Evolutionary conservation across 2,888 invertebrate genomes (phyloP), one percentile per base, ranked within the genome.

Genomic region (Iselma pallidipennis): DNA sequence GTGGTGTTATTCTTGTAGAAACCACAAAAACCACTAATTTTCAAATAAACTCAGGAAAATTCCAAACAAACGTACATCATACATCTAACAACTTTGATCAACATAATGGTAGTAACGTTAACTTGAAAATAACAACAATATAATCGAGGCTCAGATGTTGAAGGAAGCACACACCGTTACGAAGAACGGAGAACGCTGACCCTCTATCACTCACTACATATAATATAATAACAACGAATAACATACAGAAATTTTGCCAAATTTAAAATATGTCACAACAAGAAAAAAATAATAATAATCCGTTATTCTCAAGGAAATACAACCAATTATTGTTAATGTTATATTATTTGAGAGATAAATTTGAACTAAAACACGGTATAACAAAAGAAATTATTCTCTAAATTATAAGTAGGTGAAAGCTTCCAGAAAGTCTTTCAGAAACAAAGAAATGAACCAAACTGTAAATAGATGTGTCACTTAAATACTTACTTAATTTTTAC

Each of bases 171-270:
- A 61, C 66, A 74, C 71, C 72, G 74, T 74, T 73, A 73, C 69
- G 59, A 67, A 59, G 60, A 69, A 68, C 58, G 62, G 71, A 71
- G 76, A 74, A 70, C 76, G 74, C 71, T 76, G 76, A 76, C 76
- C 76, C 69, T 73, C 69, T 61, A 66, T 69, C 4, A 19, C n/a
- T n/a, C n/a, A n/a, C n/a, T n/a, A n/a, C n/a, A n/a, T n/a, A n/a
- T n/a, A n/a, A n/a, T n/a, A n/a, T n/a, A n/a, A n/a, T n/a, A 16
- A 37, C 37, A 16, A 37, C 29, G 12, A 26, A 26, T 26, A 5
- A n/a, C 37, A n/a, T 16, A 37, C 16, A 33, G 14, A 4, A 33
- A 33, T 16, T 16, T 37, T 37, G 16, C 16, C 37, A 16, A 16
- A 4, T 7, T 26, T 26, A 7, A 26, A 7, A 37, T 16, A 16